These are phyloP conservation scores for Antheraea yamamai DNA, from an alignment of 2,888 invertebrate species.

Conservation along the genomic window DNA sequence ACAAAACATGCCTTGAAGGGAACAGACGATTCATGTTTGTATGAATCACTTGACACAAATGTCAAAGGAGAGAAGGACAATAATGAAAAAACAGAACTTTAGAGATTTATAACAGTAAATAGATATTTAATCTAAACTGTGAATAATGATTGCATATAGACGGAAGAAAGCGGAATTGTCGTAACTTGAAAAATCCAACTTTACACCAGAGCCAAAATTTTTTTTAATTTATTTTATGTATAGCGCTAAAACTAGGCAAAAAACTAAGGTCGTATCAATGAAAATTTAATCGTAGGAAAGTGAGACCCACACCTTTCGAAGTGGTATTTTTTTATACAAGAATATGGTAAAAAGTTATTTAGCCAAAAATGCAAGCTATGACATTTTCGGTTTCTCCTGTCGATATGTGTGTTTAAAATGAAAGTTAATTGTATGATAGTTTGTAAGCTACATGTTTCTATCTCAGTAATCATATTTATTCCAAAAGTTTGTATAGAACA, in stretches of 20 bases:
- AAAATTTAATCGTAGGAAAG: no score
- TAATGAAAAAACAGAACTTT: constrained; percentile 60
- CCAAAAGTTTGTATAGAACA: not conserved
- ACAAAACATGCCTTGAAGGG: constrained; percentile 87
- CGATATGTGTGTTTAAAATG: not conserved
- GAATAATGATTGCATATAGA: not conserved
- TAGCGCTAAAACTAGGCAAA: no score
- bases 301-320: no score
- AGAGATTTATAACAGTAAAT: constrained; percentile 20
- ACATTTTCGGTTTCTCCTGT: no score
- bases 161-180: no score
- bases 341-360: no score
- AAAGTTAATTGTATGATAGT: not conserved
- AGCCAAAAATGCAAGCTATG: no score
- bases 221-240: no score
- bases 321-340: no score
- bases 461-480: not conserved
- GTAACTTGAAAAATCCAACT: no score
- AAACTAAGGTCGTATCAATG: no score
- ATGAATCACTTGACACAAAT: constrained; percentile 74
- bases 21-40: constrained; percentile 86
- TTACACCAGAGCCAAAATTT: no score
- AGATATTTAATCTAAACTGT: not conserved
- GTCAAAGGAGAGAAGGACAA: constrained; percentile 45
- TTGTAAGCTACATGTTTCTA: not conserved